A percentile compares a stretch with the other conserved stretches of the same genome.
These are phyloP conservation scores for Phalera bucephala DNA, from an alignment of 2,888 invertebrate species.

Conservation along the genomic window DNA sequence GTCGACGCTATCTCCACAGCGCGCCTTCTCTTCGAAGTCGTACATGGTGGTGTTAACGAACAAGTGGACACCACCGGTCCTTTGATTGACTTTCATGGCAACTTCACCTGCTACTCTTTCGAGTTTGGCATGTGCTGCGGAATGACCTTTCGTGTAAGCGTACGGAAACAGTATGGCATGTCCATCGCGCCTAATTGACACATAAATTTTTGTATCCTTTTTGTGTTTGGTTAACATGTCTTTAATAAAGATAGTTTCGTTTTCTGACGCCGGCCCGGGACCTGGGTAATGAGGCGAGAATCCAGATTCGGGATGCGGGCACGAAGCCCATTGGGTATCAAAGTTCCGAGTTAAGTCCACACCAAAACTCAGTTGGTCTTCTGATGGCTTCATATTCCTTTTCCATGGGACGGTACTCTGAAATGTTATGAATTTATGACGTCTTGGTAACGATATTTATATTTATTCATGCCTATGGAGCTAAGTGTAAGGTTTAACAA, in stretches of 20 bases:
- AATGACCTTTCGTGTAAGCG: slow-evolving; percentile 63
- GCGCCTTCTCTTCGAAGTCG: slow-evolving; percentile 44
- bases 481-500: too few relatives aligned
- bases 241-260: slow-evolving; percentile 84
- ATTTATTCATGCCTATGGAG: too few relatives aligned
- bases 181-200: slow-evolving; percentile 89
- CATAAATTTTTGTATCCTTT: slow-evolving; percentile 82
- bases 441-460: too few relatives aligned
- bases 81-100: slow-evolving; percentile 55
- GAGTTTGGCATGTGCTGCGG: slow-evolving; percentile 19
- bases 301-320: slow-evolving; percentile 34
- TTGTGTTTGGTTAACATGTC: slow-evolving; percentile 77
- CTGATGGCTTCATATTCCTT: slow-evolving; percentile 50
- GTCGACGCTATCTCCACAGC: slow-evolving; percentile 71
- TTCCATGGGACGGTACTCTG: slow-evolving; percentile 49
- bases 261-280: slow-evolving; percentile 82
- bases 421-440: slow-evolving; percentile 3
- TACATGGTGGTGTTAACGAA: slow-evolving; percentile 56
- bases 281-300: slow-evolving; percentile 81
- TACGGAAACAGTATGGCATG: slow-evolving; percentile 85
- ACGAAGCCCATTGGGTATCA: slow-evolving; percentile 53
- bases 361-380: slow-evolving; percentile 43
- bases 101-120: slow-evolving; percentile 47
- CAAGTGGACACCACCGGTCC: slow-evolving; percentile 47
- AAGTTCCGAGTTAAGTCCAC: slow-evolving; percentile 69